Conservation (phyloP, 2,888 invertebrate genomes). For the Metallyticus violacea region DNA sequence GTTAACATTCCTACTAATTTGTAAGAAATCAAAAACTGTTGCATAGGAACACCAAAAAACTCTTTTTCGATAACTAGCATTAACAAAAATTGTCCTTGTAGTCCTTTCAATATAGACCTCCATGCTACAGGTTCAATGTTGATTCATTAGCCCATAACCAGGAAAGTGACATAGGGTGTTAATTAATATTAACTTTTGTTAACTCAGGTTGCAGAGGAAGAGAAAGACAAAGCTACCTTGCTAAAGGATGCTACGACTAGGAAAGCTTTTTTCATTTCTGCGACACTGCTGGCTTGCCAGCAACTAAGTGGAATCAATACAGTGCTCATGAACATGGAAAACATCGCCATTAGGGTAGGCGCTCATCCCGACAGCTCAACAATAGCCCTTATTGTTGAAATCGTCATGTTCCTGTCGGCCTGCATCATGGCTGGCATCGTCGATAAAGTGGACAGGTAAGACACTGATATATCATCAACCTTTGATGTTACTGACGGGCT, state of each 20-base stretch:
- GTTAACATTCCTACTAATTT: no score
- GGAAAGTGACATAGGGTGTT: no score
- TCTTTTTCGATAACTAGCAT: no score
- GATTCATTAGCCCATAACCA: no score
- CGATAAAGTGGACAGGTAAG: background rate
- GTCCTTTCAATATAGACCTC: no score
- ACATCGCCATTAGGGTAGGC: background rate
- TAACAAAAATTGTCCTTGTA: no score
- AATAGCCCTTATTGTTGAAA: background rate
- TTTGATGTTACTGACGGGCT: no score
- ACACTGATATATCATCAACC: no score
- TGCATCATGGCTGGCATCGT: background rate
- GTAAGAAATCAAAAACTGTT: no score
- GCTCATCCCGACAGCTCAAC: background rate
- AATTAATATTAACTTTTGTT: no score
- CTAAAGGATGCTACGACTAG: constrained; percentile 54
- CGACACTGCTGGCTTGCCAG: constrained; percentile 74
- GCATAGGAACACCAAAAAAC: no score
- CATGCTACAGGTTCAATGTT: no score
- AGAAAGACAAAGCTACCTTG: constrained; percentile 38
- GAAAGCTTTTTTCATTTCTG: constrained; percentile 72
- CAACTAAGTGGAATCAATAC: constrained; percentile 69
- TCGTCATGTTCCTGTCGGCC: background rate
- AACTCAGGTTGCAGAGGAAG: constrained; percentile 38
- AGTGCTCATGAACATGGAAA: background rate